Percentiles rank a stretch among this genome's conserved stretches.
phyloP scores from a whole-genome alignment of 2,113 vertebrate species.

The Hemicordylus capensis region DNA sequence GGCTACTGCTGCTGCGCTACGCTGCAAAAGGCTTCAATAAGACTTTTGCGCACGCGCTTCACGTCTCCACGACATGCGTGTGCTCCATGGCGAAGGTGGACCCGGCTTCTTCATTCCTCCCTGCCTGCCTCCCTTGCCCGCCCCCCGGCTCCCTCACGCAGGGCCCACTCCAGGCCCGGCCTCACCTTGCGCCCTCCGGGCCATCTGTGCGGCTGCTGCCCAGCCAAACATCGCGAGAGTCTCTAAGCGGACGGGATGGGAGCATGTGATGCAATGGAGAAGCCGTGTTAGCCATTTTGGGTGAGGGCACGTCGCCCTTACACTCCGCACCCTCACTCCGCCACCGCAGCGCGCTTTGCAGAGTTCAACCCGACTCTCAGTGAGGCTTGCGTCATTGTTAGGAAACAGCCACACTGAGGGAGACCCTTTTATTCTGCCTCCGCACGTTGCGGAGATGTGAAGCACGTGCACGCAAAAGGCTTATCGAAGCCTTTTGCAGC shows the following conservation, averaged over 20 bases:
- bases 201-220: background rate
- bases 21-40: too few relatives aligned
- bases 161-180: background rate
- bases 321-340: accelerated
- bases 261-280: background rate
- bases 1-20: too few relatives aligned
- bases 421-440: too few relatives aligned
- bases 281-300: constrained; percentile 23
- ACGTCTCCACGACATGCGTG: too few relatives aligned
- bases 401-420: too few relatives aligned
- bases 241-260: too few relatives aligned
- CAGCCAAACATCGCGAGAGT: constrained; percentile 45
- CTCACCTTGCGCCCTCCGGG: background rate
- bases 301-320: background rate
- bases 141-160: background rate
- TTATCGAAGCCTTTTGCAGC: too few relatives aligned
- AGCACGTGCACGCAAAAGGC: too few relatives aligned
- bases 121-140: too few relatives aligned
- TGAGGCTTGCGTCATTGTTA: too few relatives aligned
- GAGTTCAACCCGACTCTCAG: background rate
- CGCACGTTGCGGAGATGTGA: too few relatives aligned
- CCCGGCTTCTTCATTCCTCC: background rate
- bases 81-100: constrained; percentile 62
- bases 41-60: too few relatives aligned
- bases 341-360: background rate